A percentile compares a stretch with the other conserved stretches of the same genome.
Evolutionary conservation across 2,888 invertebrate species (phyloP).

Genomic region (Leucozona laternaria): DNA sequence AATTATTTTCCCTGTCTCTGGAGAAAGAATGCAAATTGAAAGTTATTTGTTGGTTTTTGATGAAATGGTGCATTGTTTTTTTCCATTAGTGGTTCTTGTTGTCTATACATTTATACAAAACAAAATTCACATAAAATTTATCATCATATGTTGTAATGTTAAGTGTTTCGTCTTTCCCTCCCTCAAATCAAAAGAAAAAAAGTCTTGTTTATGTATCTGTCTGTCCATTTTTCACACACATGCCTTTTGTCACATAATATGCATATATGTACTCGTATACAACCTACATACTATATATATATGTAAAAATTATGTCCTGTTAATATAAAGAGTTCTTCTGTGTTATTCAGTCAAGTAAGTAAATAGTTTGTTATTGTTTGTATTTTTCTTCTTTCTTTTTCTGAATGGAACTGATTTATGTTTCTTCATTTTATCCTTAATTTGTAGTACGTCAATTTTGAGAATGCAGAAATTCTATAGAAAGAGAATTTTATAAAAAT

Average conservation of each 20-base stretch:
- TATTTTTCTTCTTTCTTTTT: slow-evolving; percentile 42
- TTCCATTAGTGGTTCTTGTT: slow-evolving; percentile 8
- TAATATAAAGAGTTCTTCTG: slow-evolving; percentile 54
- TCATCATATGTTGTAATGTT: slow-evolving; percentile 16
- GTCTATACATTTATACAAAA: background rate
- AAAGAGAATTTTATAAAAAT: background rate
- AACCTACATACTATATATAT: slow-evolving; percentile 37
- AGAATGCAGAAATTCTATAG: background rate
- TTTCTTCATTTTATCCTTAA: background rate
- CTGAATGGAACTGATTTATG: slow-evolving; percentile 13
- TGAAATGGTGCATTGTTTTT: slow-evolving; percentile 18
- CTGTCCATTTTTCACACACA: slow-evolving; percentile 63
- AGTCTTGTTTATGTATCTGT: slow-evolving; percentile 64
- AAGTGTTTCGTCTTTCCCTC: slow-evolving; percentile 55
- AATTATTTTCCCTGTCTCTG: slow-evolving; percentile 6
- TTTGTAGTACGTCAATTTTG: slow-evolving; percentile 8
- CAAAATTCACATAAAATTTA: background rate
- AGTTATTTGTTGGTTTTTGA: slow-evolving; percentile 9
- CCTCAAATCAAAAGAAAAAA: slow-evolving; percentile 33
- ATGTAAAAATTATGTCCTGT: slow-evolving; percentile 62
- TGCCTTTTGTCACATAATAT: slow-evolving; percentile 64
- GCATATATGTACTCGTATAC: slow-evolving; percentile 39
- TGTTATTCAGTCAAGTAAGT: slow-evolving; percentile 71
- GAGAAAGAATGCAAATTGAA: slow-evolving; percentile 29
- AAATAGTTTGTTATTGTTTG: slow-evolving; percentile 58